phyloP scores from a whole-genome alignment of 2,888 invertebrate genomes.

The Acrobasis consociella region DNA sequence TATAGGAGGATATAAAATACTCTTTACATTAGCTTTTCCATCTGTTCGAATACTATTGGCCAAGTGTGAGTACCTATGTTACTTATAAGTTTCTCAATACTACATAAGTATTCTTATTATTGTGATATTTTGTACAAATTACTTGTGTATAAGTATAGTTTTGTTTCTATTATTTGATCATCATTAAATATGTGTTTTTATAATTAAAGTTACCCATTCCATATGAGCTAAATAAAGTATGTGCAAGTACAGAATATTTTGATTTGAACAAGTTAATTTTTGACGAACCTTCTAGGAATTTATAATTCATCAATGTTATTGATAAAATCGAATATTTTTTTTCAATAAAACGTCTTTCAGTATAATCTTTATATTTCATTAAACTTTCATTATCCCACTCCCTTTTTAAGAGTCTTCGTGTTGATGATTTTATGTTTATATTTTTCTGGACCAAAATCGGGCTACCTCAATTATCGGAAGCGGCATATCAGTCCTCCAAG shows the following conservation, averaged over 20 bases:
- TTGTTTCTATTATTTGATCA: constrained; percentile 44
- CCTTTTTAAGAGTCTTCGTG: too few relatives aligned
- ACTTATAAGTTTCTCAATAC: constrained; percentile 50
- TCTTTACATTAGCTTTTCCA: constrained; percentile 26
- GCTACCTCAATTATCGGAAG: too few relatives aligned
- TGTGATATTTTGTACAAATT: constrained; percentile 81
- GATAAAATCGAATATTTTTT: constrained; percentile 70
- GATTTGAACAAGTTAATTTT: constrained; percentile 65
- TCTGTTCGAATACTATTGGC: constrained; percentile 30
- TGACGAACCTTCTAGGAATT: constrained; percentile 60
- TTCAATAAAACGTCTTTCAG: constrained; percentile 73
- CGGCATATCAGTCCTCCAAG: too few relatives aligned
- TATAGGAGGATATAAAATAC: constrained; percentile 32
- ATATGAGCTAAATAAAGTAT: constrained; percentile 53
- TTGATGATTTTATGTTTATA: too few relatives aligned
- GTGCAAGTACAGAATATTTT: constrained; percentile 69
- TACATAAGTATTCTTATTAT: constrained; percentile 59
- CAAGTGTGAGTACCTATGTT: constrained; percentile 28
- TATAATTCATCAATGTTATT: constrained; percentile 66
- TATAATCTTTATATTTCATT: constrained; percentile 40
- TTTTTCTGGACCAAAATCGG: too few relatives aligned
- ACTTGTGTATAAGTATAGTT: constrained; percentile 60
- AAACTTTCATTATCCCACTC: constrained; percentile 28
- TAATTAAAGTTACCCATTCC: constrained; percentile 48
- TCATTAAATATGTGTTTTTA: constrained; percentile 28